A percentile compares a stretch with the other conserved stretches of the same genome.
Evolutionary conservation across 2,888 invertebrate species (phyloP).

Genomic region (Oxycera nigricornis): DNA sequence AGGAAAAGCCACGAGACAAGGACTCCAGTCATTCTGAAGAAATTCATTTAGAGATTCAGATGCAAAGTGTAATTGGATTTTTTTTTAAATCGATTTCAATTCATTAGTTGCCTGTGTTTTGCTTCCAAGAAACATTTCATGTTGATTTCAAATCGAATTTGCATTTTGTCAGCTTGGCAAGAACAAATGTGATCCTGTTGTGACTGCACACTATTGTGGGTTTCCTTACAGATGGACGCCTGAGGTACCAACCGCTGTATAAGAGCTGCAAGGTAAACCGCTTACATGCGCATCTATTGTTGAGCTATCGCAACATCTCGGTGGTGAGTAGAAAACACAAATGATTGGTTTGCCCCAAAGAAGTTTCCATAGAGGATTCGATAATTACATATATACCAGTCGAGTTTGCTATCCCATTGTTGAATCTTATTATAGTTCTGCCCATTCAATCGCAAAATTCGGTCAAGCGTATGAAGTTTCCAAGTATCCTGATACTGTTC

Average conservation of each 20-base stretch:
- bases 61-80: no score
- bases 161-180: no score
- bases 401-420: neutral
- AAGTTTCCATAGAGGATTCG: neutral
- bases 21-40: no score
- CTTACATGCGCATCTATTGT: slow-evolving; percentile 72
- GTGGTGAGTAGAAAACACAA: slow-evolving; percentile 68
- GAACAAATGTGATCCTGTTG: no score
- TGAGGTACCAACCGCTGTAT: slow-evolving; percentile 77
- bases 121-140: no score
- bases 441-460: slow-evolving; percentile 15
- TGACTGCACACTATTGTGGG: no score
- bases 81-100: no score
- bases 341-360: slow-evolving; percentile 7
- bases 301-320: slow-evolving; percentile 77
- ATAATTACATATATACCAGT: neutral
- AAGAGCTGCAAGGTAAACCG: slow-evolving; percentile 75
- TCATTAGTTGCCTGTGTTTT: no score
- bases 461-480: slow-evolving; percentile 27
- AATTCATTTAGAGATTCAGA: no score
- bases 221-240: slow-evolving; percentile 66
- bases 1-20: no score
- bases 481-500: neutral
- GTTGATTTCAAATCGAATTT: no score
- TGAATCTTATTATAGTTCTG: slow-evolving; percentile 19